These are phyloP conservation scores for Trissolcus basalis DNA, from an alignment of 1,140 invertebrate species.

Conservation along the genomic window DNA sequence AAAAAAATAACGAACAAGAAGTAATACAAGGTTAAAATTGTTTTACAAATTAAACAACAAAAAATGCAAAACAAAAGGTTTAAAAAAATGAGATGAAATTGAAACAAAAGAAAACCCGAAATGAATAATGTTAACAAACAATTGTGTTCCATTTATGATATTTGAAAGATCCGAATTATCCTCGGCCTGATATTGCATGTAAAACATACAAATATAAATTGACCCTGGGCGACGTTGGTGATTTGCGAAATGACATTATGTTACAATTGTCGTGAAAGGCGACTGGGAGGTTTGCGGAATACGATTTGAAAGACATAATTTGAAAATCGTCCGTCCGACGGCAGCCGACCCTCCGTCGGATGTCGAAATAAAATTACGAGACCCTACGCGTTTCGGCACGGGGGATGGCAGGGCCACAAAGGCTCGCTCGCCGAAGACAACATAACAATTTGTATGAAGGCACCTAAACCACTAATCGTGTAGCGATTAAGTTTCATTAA, in stretches of 20 bases:
- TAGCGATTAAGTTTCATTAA: conserved; percentile 75
- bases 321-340: conserved; percentile 75
- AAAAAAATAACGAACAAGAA: too few relatives aligned
- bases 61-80: too few relatives aligned
- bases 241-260: conserved; percentile 53
- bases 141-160: too few relatives aligned
- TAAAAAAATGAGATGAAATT: too few relatives aligned
- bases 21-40: too few relatives aligned
- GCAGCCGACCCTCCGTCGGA: conserved; percentile 75
- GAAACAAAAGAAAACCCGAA: too few relatives aligned
- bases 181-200: conserved; percentile 29
- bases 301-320: conserved; percentile 76
- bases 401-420: conserved; percentile 67
- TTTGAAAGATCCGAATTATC: conserved; percentile 9
- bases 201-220: conserved; percentile 45
- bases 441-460: conserved; percentile 71
- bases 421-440: conserved; percentile 72
- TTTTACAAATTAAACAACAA: too few relatives aligned
- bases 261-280: conserved; percentile 43
- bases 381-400: conserved; percentile 69
- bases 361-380: conserved; percentile 76
- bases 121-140: too few relatives aligned
- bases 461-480: conserved; percentile 74
- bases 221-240: conserved; percentile 28
- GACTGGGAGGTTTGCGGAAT: conserved; percentile 63